A percentile compares a stretch with the other conserved stretches of the same genome.
Evolutionary conservation across 2,888 invertebrate species (phyloP).

Genomic region (Buathra laborator): DNA sequence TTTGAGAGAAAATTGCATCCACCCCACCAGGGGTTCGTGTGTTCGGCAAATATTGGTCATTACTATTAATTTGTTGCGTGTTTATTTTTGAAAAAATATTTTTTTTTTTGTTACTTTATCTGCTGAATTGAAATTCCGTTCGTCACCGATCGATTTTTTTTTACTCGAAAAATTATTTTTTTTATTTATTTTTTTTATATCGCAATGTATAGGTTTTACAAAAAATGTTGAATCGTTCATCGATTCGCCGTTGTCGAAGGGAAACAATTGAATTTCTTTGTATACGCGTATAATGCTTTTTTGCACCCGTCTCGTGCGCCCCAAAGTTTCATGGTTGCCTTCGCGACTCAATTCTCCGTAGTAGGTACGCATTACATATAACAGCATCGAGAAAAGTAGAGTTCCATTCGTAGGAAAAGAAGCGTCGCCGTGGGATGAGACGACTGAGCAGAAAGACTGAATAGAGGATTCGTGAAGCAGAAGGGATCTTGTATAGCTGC

Average conservation of each 20-base stretch:
- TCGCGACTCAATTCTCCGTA: neutral
- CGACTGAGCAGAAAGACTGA: constrained; percentile 42
- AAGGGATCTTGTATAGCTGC: neutral
- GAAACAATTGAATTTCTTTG: constrained; percentile 72
- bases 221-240: constrained; percentile 29
- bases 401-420: constrained; percentile 48
- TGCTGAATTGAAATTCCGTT: too few species aligned
- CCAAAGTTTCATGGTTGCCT: constrained; percentile 3
- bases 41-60: neutral
- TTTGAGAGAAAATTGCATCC: neutral
- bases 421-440: constrained; percentile 17
- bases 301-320: neutral
- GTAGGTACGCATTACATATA: neutral
- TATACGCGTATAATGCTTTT: neutral
- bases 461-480: neutral
- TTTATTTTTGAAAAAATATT: neutral
- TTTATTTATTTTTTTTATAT: too few species aligned
- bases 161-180: too few species aligned
- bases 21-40: neutral
- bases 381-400: constrained; percentile 21
- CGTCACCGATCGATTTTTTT: too few species aligned
- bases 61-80: neutral
- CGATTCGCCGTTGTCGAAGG: constrained; percentile 67
- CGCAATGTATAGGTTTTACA: too few species aligned
- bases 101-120: neutral